Percentiles rank a stretch among this genome's conserved stretches.
These are phyloP conservation scores for Calliopum simillimum DNA, from an alignment of 2,888 invertebrate species.

Conservation along the genomic window DNA sequence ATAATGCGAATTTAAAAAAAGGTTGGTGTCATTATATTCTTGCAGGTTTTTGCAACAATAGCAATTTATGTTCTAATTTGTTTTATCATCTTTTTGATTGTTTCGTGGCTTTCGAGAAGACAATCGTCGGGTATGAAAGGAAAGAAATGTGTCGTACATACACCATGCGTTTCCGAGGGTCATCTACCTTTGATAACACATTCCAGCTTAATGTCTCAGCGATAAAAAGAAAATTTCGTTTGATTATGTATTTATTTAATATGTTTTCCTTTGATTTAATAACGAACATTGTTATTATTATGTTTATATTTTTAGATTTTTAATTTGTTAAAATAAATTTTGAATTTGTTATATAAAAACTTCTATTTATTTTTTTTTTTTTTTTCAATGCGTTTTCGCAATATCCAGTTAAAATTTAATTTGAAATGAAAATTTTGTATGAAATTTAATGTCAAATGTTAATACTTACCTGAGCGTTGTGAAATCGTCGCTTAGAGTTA, in stretches of 20 bases:
- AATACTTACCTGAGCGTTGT: too few species aligned
- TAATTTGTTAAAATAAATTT: too few species aligned
- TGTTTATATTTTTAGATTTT: too few species aligned
- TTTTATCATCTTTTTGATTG: constrained; percentile 49
- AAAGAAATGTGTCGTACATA: constrained; percentile 11
- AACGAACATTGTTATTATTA: too few species aligned
- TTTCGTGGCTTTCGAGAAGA: constrained; percentile 46
- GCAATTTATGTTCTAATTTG: constrained; percentile 52
- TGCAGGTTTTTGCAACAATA: constrained; percentile 56
- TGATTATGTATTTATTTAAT: background rate
- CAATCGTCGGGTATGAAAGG: background rate
- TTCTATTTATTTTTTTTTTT: background rate
- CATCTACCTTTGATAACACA: background rate
- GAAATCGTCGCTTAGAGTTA: too few species aligned
- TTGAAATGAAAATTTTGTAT: too few species aligned
- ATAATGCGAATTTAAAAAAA: constrained; percentile 43
- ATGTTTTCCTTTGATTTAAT: background rate
- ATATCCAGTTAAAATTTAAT: too few species aligned
- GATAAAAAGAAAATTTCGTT: constrained; percentile 22
- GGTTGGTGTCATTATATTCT: constrained; percentile 53
- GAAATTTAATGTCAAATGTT: too few species aligned
- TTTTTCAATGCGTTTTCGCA: too few species aligned
- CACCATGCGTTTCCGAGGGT: constrained; percentile 27
- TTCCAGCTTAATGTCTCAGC: constrained; percentile 45
- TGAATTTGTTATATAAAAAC: background rate